These are phyloP conservation scores for Xenopus laevis DNA, from an alignment of 2,113 vertebrate species.

Conservation along the genomic window DNA sequence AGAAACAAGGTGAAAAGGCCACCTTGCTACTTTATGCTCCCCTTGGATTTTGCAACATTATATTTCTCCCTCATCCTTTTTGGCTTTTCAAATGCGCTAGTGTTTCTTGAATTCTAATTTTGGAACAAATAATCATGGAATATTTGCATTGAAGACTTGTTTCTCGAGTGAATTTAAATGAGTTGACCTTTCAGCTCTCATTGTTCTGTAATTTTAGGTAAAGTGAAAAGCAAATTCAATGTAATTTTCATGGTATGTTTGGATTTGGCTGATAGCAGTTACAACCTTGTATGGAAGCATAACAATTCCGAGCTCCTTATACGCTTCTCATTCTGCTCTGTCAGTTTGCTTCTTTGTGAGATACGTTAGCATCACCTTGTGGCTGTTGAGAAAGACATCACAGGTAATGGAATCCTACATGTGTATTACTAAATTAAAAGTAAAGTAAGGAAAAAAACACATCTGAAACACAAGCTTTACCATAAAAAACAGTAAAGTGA, in stretches of 20 bases:
- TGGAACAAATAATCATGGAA: neutral
- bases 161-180: slow-evolving; percentile 7
- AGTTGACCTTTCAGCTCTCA: slow-evolving; percentile 8
- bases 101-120: neutral
- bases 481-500: too few relatives aligned
- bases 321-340: neutral
- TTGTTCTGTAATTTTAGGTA: slow-evolving; percentile 10
- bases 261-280: neutral
- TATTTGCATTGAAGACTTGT: neutral
- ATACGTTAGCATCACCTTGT: neutral
- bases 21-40: neutral
- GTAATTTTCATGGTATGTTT: slow-evolving; percentile 2
- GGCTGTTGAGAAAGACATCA: neutral
- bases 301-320: neutral
- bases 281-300: neutral
- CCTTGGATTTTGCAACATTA: neutral
- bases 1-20: neutral
- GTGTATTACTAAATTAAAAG: too few relatives aligned
- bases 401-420: too few relatives aligned
- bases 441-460: too few relatives aligned
- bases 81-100: neutral
- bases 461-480: too few relatives aligned
- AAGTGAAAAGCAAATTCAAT: slow-evolving; percentile 6
- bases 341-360: neutral
- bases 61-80: neutral